phyloP scores from a whole-genome alignment of 2,888 invertebrate genomes.

The Eupithecia subumbrata region DNA sequence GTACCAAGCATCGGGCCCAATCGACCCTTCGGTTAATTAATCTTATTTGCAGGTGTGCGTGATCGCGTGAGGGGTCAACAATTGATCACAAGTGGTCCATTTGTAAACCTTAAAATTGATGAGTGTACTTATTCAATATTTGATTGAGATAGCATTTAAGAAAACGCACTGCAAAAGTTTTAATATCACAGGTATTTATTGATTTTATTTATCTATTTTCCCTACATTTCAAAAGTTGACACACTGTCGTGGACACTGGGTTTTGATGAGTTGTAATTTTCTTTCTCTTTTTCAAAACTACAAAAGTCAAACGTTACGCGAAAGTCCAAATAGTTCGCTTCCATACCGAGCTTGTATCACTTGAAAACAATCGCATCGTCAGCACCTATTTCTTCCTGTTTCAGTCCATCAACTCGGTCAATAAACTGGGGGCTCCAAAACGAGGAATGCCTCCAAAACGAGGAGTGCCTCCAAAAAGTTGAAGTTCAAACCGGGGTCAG shows the following conservation, averaged over 20 bases:
- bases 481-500: slow-evolving; percentile 48
- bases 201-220: no score
- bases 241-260: neutral
- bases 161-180: neutral
- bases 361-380: slow-evolving; percentile 17
- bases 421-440: slow-evolving; percentile 39
- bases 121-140: neutral
- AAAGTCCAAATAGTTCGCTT: neutral
- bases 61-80: slow-evolving; percentile 10
- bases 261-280: neutral
- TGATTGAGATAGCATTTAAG: neutral
- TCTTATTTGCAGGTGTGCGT: slow-evolving; percentile 44
- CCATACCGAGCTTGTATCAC: slow-evolving; percentile 2
- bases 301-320: neutral
- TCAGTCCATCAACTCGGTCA: slow-evolving; percentile 38
- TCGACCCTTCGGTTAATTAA: slow-evolving; percentile 52
- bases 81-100: neutral
- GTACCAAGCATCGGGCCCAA: slow-evolving; percentile 35
- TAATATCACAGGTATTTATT: neutral
- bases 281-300: neutral
- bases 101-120: neutral
- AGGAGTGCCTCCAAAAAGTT: slow-evolving; percentile 30
- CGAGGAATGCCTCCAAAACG: slow-evolving; percentile 29
- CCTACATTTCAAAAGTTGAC: neutral
- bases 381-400: slow-evolving; percentile 32